Evolutionary conservation across 2,797 vertebrate genomes (phyloP).

Genomic region (Hylomyscus alleni): DNA sequence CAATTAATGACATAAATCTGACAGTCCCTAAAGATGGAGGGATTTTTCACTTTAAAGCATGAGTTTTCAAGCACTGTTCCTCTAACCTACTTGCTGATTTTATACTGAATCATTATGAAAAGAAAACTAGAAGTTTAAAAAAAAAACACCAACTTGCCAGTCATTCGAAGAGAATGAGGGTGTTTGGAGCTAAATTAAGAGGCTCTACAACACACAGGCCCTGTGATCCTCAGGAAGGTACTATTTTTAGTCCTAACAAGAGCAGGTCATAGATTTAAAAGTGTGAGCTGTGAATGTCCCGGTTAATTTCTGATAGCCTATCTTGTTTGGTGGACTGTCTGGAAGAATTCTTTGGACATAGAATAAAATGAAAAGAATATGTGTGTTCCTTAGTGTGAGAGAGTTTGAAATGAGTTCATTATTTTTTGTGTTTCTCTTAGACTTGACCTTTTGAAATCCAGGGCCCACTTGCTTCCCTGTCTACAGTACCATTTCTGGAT

Average conservation of each 20-base stretch:
- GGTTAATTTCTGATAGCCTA: conserved; percentile 20
- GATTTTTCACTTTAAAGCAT: conserved; percentile 66
- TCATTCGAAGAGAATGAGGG: conserved; percentile 31
- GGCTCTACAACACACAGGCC: conserved; percentile 3
- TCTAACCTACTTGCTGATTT: conserved; percentile 67
- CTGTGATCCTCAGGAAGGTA: conserved; percentile 25
- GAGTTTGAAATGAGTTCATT: background rate
- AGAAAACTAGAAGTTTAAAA: conserved; percentile 27
- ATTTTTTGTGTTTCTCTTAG: conserved; percentile 20
- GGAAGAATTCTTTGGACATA: conserved; percentile 44
- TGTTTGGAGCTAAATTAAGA: conserved; percentile 30
- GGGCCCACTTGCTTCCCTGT: background rate
- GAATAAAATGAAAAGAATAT: conserved; percentile 44
- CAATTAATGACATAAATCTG: conserved; percentile 69
- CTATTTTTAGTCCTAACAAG: conserved; percentile 39
- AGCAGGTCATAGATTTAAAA: conserved; percentile 43
- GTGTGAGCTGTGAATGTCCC: background rate
- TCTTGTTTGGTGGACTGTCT: conserved; percentile 7
- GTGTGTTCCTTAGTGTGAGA: background rate
- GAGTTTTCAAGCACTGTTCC: conserved; percentile 29
- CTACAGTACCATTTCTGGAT: background rate
- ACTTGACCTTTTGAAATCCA: background rate
- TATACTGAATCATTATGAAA: conserved; percentile 59
- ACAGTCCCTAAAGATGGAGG: conserved; percentile 53
- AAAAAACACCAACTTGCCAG: conserved; percentile 10